Evolutionary conservation across 1,140 invertebrate species (phyloP).

Genomic region (Procambarus virginalis): DNA sequence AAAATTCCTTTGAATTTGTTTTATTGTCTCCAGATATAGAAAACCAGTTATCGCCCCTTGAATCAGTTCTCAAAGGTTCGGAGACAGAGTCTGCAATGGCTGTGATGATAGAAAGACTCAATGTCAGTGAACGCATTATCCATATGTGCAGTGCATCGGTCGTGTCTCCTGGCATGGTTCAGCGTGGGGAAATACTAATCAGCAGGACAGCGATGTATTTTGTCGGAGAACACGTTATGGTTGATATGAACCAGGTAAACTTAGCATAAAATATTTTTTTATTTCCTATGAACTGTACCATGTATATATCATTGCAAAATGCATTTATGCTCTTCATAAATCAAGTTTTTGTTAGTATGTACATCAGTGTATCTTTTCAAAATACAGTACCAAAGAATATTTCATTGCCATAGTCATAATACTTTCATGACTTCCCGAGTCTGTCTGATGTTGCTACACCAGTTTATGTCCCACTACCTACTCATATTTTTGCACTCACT

Average conservation of each 20-base stretch:
- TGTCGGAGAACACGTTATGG: conserved; percentile 49
- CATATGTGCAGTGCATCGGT: conserved; percentile 56
- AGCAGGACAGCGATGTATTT: conserved; percentile 58
- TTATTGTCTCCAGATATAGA: conserved; percentile 32
- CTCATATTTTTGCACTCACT: too few relatives aligned
- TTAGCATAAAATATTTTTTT: neutral
- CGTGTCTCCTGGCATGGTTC: conserved; percentile 54
- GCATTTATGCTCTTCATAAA: too few relatives aligned
- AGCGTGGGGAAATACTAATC: conserved; percentile 49
- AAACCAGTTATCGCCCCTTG: conserved; percentile 35
- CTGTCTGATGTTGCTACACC: too few relatives aligned
- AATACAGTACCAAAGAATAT: too few relatives aligned
- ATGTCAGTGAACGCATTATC: conserved; percentile 52
- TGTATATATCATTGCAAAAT: too few relatives aligned
- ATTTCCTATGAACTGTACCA: neutral
- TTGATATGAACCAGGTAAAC: conserved; percentile 59
- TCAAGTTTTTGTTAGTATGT: too few relatives aligned
- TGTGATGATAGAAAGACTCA: conserved; percentile 56
- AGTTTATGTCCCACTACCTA: too few relatives aligned
- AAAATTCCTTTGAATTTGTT: neutral
- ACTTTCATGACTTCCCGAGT: too few relatives aligned
- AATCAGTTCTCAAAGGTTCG: conserved; percentile 45
- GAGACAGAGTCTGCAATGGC: conserved; percentile 59
- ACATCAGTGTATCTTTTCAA: too few relatives aligned
- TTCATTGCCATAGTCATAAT: too few relatives aligned